These are phyloP conservation scores for Sceloporus tristichus DNA, from an alignment of 2,113 vertebrate genomes.

Conservation along the genomic window DNA sequence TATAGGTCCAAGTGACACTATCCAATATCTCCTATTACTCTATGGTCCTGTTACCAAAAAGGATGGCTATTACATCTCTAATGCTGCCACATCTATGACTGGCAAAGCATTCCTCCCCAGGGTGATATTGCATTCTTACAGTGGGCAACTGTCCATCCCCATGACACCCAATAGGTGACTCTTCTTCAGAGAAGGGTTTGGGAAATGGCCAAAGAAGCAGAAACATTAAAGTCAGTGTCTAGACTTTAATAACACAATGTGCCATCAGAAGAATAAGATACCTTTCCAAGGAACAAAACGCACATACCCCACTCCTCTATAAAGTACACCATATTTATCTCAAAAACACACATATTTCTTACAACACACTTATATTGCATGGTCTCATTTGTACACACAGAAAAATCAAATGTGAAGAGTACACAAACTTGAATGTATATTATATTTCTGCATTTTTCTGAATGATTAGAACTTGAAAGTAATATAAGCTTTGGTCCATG, in stretches of 20 bases:
- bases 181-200: neutral
- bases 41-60: neutral
- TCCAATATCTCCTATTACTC: no score
- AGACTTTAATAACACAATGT: neutral
- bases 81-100: neutral
- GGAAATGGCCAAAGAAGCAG: neutral
- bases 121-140: neutral
- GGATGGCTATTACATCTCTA: neutral
- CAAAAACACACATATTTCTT: neutral
- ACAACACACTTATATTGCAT: neutral
- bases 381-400: neutral
- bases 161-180: neutral
- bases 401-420: neutral
- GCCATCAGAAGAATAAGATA: neutral
- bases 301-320: neutral
- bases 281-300: neutral
- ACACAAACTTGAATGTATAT: neutral
- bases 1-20: neutral
- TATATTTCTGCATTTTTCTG: neutral
- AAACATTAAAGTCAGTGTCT: neutral
- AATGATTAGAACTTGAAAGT: neutral
- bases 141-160: neutral
- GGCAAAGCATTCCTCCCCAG: neutral
- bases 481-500: slow-evolving; percentile 16
- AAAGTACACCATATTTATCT: neutral